Evolutionary conservation across 2,113 vertebrate genomes (phyloP), one percentile per base, ranked within the genome.

Genomic region (Nerophis lumbriciformis): DNA sequence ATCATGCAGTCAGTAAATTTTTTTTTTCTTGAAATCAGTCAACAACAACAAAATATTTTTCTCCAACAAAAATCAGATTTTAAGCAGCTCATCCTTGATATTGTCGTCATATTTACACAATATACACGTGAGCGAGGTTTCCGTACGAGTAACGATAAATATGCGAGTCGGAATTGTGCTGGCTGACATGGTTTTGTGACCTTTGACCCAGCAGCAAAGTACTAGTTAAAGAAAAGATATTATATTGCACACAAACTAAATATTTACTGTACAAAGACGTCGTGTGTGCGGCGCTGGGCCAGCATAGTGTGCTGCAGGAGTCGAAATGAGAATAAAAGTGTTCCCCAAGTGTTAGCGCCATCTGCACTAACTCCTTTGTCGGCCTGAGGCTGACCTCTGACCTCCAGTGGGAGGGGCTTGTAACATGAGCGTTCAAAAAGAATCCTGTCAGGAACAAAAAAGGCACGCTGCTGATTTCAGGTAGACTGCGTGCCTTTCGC

Each of bases 1-100:
- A 85, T 82, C 85, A 88, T 90, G 87, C 87, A 85, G 76, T 66
- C 45, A 48, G 57, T 79, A 83, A 65, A 85, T 68, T 54, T 77
- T 65, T 71, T 53, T 68, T 65, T 59, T 71, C 67, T 76, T 72
- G 36, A 65, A 64, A 82, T 42, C 39, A 12, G 42, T 44, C 42
- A 45, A 45, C 42, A 44, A 61, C 63, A 48, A 53, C 54, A 68
- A 62, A 72, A 44, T 45, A 35, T 15, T 47, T 51, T 71, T 21
- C 35, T 61, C 37, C 61, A 69, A 62, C 36, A 67, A 48, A 59
- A 15, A 15, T 16, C 11, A 65, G n/a, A 67, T 59, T 42, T 73
- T 69, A 76, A 71, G 56, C 73, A 72, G 68, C 64, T 71, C 75
- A 21, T 54, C 49, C 28, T 28, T 28, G 28, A 28, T 28, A 28